phyloP scores from a whole-genome alignment of 2,888 invertebrate genomes.

The Dilophus febrilis region DNA sequence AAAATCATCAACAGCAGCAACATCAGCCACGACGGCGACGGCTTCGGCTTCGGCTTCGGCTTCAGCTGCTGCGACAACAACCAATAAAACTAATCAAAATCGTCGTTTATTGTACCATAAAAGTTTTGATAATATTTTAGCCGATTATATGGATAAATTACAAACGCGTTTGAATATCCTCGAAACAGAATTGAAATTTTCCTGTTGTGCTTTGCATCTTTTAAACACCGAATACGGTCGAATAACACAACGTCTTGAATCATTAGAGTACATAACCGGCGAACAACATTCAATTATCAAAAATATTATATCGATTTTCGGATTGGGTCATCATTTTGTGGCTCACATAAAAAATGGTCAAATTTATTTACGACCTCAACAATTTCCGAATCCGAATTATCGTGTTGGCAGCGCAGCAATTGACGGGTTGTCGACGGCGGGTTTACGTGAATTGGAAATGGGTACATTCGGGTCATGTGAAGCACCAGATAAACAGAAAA shows the following conservation, averaged over 20 bases:
- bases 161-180: slow-evolving; percentile 72
- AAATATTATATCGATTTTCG: slow-evolving; percentile 41
- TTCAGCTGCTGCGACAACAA: slow-evolving; percentile 9
- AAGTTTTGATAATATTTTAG: slow-evolving; percentile 63
- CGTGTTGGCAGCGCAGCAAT: too few relatives aligned
- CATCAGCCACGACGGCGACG: slow-evolving; percentile 9
- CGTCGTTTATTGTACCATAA: too few relatives aligned
- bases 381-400: too few relatives aligned
- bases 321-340: too few relatives aligned
- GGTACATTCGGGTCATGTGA: too few relatives aligned
- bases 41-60: slow-evolving; percentile 3
- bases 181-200: slow-evolving; percentile 80
- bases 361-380: too few relatives aligned
- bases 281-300: slow-evolving; percentile 85
- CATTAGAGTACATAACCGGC: slow-evolving; percentile 67
- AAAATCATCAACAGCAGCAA: slow-evolving; percentile 14
- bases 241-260: slow-evolving; percentile 85
- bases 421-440: too few relatives aligned
- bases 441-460: too few relatives aligned
- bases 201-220: slow-evolving; percentile 80
- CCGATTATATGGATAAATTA: slow-evolving; percentile 80
- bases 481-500: too few relatives aligned
- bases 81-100: not conserved
- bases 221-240: slow-evolving; percentile 83
- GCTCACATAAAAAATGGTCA: too few relatives aligned